Conservation (phyloP, 2,113 vertebrate species). For the Hydropotes inermis region DNA sequence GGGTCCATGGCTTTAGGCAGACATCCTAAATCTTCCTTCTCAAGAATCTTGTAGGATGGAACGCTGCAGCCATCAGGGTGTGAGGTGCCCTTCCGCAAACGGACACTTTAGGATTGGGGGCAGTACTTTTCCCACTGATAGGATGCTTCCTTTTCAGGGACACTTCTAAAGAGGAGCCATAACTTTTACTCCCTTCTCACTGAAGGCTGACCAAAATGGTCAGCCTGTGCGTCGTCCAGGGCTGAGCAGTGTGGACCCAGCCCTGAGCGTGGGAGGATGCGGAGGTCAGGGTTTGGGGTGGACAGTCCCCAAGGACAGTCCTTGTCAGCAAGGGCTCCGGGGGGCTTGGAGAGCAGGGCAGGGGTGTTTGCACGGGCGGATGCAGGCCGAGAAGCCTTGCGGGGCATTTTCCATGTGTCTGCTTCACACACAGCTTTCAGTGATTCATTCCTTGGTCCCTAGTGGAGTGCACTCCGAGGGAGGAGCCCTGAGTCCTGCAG, state of each 20-base stretch:
- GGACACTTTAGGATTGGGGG: fast-evolving
- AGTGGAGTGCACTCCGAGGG: fast-evolving
- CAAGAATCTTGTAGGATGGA: background rate
- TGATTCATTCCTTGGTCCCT: fast-evolving
- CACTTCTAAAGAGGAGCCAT: background rate
- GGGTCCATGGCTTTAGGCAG: background rate
- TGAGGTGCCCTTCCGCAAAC: background rate
- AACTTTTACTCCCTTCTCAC: too few species aligned
- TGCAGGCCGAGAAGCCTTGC: background rate
- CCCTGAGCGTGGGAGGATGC: fast-evolving
- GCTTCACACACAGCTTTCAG: background rate
- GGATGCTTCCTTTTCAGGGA: too few species aligned
- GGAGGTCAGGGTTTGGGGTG: background rate
- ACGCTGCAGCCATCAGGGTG: background rate
- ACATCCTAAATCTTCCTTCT: background rate
- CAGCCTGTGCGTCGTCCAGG: fast-evolving
- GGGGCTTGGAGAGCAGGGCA: fast-evolving
- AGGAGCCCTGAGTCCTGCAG: fast-evolving
- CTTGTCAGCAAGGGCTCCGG: background rate
- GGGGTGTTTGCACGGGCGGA: fast-evolving
- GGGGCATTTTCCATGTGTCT: fast-evolving
- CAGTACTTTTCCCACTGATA: too few species aligned
- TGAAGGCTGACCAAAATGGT: too few species aligned
- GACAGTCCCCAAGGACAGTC: background rate
- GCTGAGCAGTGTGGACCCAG: background rate